Evolutionary conservation across 2,888 invertebrate species (phyloP).

Genomic region (Agonopterix subpropinquella): DNA sequence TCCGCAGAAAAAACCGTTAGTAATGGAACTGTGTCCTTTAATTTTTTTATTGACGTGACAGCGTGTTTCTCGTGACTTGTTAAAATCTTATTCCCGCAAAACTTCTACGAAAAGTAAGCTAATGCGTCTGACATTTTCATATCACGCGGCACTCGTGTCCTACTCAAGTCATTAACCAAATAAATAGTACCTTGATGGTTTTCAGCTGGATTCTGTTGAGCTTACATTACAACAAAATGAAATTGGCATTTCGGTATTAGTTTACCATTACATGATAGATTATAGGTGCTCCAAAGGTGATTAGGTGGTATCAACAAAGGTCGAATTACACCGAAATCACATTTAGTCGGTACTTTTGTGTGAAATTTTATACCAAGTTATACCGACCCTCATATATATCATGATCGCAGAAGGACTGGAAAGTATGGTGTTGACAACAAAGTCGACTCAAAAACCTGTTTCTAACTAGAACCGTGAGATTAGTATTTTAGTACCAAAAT

Average conservation of each 20-base stretch:
- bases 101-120: conserved; percentile 27
- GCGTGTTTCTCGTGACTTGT: conserved; percentile 32
- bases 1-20: too few species aligned
- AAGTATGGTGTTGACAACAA: conserved; percentile 8
- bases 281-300: too few species aligned
- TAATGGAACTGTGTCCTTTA: neutral
- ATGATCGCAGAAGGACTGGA: neutral
- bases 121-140: conserved; percentile 51
- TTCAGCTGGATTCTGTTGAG: neutral
- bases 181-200: neutral
- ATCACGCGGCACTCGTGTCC: conserved; percentile 7
- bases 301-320: too few species aligned
- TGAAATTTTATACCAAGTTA: too few species aligned
- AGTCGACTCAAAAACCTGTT: conserved; percentile 5
- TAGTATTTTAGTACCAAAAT: conserved; percentile 11
- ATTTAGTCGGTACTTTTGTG: too few species aligned
- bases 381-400: too few species aligned
- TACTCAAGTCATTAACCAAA: neutral
- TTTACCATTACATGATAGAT: too few species aligned
- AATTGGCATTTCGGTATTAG: too few species aligned
- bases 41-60: conserved; percentile 25
- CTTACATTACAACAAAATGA: too few species aligned
- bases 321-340: too few species aligned
- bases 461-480: conserved; percentile 6
- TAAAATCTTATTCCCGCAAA: conserved; percentile 15